These are phyloP conservation scores for Ganaspis sp. DNA, from an alignment of 1,140 invertebrate genomes.

Conservation along the genomic window DNA sequence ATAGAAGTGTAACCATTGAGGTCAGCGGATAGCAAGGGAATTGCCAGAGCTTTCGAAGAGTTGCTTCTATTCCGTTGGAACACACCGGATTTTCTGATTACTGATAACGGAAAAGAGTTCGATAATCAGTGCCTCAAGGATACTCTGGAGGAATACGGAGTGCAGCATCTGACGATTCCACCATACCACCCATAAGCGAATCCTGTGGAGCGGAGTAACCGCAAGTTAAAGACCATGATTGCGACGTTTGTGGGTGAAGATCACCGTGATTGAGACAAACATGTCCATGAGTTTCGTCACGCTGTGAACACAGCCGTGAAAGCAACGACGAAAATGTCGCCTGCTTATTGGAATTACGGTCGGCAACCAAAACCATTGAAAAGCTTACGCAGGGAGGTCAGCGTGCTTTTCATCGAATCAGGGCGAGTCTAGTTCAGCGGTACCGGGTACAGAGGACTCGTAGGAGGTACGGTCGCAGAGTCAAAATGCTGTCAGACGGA, in stretches of 20 bases:
- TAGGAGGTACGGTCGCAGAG: too few species aligned
- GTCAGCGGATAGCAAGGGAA: not conserved
- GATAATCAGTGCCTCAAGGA: not conserved
- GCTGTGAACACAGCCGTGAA: slow-evolving; percentile 8
- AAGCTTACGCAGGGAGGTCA: slow-evolving; percentile 17
- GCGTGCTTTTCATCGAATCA: too few species aligned
- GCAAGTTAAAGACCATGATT: too few species aligned
- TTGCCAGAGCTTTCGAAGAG: not conserved
- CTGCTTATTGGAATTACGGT: slow-evolving; percentile 5
- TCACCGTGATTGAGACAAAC: not conserved
- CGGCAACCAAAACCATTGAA: not conserved
- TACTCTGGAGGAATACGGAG: not conserved
- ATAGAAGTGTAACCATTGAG: too few species aligned
- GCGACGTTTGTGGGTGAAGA: too few species aligned
- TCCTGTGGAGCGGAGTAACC: too few species aligned
- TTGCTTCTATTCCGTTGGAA: not conserved
- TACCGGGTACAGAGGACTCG: too few species aligned
- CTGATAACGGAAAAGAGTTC: not conserved
- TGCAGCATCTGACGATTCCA: not conserved
- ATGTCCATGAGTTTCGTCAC: slow-evolving; percentile 24
- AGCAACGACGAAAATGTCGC: not conserved
- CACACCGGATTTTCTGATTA: not conserved
- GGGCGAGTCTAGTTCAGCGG: too few species aligned
- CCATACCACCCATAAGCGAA: not conserved
- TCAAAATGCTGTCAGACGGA: too few species aligned